Base-by-base conservation (phyloP, 64 coral and sea anemone species). In the Astreopora myriophthalma region DNA sequence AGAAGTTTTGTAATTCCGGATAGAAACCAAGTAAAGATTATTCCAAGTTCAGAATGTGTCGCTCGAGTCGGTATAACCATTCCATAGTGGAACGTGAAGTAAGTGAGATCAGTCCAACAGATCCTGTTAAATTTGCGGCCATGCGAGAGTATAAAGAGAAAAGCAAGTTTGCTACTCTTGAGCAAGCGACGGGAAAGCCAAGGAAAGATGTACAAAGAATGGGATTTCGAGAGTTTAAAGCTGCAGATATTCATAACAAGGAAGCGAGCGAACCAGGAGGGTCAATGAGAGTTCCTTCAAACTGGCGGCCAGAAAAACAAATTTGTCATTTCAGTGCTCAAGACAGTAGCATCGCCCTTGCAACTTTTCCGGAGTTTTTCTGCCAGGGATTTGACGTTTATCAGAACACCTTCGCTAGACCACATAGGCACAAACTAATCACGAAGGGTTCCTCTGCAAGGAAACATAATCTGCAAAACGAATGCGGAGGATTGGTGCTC, bases 301-400 rank as follows among this genome's bases (percentile, higher is more conserved):
- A 11, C 42, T n/a, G n/a, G n/a, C n/a, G n/a, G 40, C 8, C 6
- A 51, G 60, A 8, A 34, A 57, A 33, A 20, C 16, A 6, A 0
- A 16, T 61, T 61, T 61, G 31, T 80, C 48, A 36, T 2, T 19
- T 61, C 6, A 57, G 11, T 0, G 79, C 20, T 23, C 49, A 83
- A 34, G 79, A 64, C 79, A 25, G 38, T 12, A 64, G 33, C 34
- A 7, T 83, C 29, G 79, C 79, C 27, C 79, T 64, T 23, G 57
- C 28, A 32, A 83, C 32, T 2, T 83, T 83, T 64, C 79, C 79
- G 7, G 79, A 83, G 57, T 83, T 83, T 55, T 83, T 83, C 33
- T 22, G 19, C 10, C 79, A 83, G 34, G 55, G 9, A 24, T n/a
- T 60, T 27, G 17, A 22, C 6, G 3, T 22, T 26, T 57, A 83